A percentile compares a stretch with the other conserved stretches of the same genome.
Conservation (phyloP, 1,140 invertebrate genomes). For the Drosophila tropicalis region DNA sequence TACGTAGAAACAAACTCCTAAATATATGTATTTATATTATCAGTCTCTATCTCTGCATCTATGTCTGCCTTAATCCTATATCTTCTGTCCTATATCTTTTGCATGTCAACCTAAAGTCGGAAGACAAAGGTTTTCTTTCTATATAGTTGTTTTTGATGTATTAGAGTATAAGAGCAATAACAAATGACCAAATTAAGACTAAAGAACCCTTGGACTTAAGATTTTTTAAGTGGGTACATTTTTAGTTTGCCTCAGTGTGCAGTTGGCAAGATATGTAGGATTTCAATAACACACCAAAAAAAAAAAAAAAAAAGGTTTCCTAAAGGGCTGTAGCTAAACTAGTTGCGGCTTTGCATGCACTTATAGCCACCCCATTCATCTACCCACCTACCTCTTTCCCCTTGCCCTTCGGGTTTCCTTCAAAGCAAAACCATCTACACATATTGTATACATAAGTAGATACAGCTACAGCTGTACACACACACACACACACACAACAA, state of each 20-base stretch:
- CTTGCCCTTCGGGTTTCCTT: conserved; percentile 13
- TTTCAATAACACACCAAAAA: not conserved
- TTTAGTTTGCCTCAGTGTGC: conserved; percentile 2
- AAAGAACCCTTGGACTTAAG: too few species aligned
- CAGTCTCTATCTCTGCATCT: too few species aligned
- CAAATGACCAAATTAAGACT: too few species aligned
- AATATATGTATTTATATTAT: too few species aligned
- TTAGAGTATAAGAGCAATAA: too few species aligned
- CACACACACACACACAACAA: not conserved
- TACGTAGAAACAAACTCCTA: too few species aligned
- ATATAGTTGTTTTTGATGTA: too few species aligned
- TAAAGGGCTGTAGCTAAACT: conserved; percentile 25
- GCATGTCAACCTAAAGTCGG: too few species aligned
- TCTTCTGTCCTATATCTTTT: too few species aligned
- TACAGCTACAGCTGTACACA: conserved; percentile 17
- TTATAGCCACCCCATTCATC: not conserved
- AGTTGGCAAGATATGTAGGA: conserved; percentile 9
- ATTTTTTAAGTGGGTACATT: too few species aligned
- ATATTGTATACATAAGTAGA: conserved; percentile 30
- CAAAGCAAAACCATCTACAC: conserved; percentile 27
- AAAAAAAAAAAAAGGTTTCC: not conserved
- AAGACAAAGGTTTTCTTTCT: too few species aligned
- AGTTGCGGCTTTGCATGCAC: conserved; percentile 38
- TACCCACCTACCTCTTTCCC: not conserved
- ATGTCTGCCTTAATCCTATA: too few species aligned